These are phyloP conservation scores for Papilio demoleus DNA, from an alignment of 2,888 invertebrate species.

Conservation along the genomic window DNA sequence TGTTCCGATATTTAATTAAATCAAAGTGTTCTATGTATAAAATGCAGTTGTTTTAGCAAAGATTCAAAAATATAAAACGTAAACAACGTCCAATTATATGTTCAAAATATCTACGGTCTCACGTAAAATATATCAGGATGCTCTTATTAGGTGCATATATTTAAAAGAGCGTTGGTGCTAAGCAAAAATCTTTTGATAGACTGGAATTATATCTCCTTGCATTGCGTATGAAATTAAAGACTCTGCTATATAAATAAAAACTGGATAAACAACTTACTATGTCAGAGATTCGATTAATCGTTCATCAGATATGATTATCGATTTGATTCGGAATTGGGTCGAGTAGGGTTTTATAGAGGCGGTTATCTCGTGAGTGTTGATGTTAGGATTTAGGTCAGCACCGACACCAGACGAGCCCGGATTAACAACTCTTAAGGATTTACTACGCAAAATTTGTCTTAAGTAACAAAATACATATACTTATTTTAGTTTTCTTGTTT, in stretches of 20 bases:
- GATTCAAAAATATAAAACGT: no score
- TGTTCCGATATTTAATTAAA: no score
- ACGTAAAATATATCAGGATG: background rate
- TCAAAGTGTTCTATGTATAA: no score
- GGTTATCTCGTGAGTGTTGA: slow-evolving; percentile 32
- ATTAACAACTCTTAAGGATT: background rate
- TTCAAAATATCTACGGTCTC: no score
- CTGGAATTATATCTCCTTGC: background rate
- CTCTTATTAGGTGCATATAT: background rate
- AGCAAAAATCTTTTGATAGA: background rate
- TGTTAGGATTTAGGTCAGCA: slow-evolving; percentile 18
- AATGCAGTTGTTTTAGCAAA: no score
- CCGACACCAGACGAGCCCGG: background rate
- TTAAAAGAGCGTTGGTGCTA: background rate
- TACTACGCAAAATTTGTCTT: background rate
- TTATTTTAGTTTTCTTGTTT: slow-evolving; percentile 43
- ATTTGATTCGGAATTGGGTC: slow-evolving; percentile 34
- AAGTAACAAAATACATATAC: background rate
- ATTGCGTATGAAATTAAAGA: background rate
- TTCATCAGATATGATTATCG: slow-evolving; percentile 39
- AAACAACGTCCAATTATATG: no score
- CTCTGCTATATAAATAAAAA: slow-evolving; percentile 12
- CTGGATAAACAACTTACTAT: slow-evolving; percentile 26
- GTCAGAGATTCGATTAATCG: slow-evolving; percentile 33
- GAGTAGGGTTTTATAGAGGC: slow-evolving; percentile 36